Percentiles rank a stretch among this genome's conserved stretches.
phyloP scores from a whole-genome alignment of 2,888 invertebrate species.

The Ornithoptera alexandrae region DNA sequence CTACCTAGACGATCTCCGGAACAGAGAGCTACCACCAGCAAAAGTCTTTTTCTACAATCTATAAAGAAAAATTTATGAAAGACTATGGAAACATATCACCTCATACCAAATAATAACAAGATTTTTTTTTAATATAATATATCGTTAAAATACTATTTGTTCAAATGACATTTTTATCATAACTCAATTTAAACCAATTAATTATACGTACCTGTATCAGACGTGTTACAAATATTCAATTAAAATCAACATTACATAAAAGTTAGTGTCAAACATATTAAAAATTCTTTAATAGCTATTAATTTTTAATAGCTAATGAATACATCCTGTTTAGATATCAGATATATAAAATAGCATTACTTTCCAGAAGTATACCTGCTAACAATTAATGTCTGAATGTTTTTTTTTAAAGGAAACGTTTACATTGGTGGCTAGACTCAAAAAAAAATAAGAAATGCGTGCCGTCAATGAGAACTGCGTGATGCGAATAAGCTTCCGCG shows the following conservation, averaged over 20 bases:
- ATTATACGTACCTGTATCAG: neutral
- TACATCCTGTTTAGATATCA: neutral
- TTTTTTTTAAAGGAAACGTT: neutral
- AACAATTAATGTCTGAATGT: neutral
- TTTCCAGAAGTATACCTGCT: neutral
- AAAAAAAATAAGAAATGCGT: constrained; percentile 21
- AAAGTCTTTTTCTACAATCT: neutral
- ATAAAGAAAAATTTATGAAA: neutral
- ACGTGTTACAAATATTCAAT: neutral
- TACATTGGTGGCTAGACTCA: neutral
- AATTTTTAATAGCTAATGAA: no score
- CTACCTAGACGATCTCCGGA: no score
- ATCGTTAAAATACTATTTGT: constrained; percentile 22
- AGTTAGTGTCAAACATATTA: neutral
- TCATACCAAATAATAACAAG: neutral
- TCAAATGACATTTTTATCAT: constrained; percentile 9
- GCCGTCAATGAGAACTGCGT: constrained; percentile 20
- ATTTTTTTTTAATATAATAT: neutral
- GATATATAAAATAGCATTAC: neutral
- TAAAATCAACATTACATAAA: neutral
- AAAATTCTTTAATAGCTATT: no score
- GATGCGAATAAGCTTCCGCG: constrained; percentile 29
- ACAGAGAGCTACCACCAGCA: no score
- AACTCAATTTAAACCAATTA: neutral
- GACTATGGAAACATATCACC: neutral